Evolutionary conservation across 1,140 invertebrate species (phyloP), one percentile per base, ranked within the genome.

Genomic region (Drosophila triauraria): DNA sequence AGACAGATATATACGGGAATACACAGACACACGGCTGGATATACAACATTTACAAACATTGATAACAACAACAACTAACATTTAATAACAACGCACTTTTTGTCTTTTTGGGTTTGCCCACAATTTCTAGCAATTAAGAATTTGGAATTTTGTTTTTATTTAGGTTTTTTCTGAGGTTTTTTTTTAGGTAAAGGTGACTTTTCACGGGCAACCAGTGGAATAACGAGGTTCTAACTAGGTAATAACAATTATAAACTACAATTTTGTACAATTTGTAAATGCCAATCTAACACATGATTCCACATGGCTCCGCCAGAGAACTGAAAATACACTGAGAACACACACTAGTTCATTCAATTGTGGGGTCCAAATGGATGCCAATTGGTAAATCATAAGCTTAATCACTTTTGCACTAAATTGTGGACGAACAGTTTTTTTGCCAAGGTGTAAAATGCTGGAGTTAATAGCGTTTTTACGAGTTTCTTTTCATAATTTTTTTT

Each of bases 51-150:
- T 80, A 90, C 81, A 90, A 82, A 86, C 82, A 86, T 70, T 82
- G 54, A 85, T 76, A 75, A 90, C 85, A 90, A 90, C 85, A 90
- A 90, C 85, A 90, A 90, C 86, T 79, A 90, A 90, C 85, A 90
- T 71, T 83, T 56, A 79, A 57, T 71, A 81, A 81, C 72, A 81
- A 74, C 40, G 53, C 59, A 75, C 57, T 76, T 75, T 56, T 76
- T 57, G 43, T 27, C 30, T 68, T 43, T 43, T 77, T 67, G 40
- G 32, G 74, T 65, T 46, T 65, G 50, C 53, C 54, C 53, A 65
- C 72, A 76, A 65, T 76, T 50, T 48, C n/a, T 48, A 57, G 61
- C 46, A 57, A 51, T 44, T 40, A 75, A 38, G n/a, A 80, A 76
- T 81, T 82, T 78, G 47, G 27, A 43, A 65, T 68, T 75, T 35